These are phyloP conservation scores for Delphinus delphis DNA, from an alignment of 2,113 vertebrate genomes.

Conservation along the genomic window DNA sequence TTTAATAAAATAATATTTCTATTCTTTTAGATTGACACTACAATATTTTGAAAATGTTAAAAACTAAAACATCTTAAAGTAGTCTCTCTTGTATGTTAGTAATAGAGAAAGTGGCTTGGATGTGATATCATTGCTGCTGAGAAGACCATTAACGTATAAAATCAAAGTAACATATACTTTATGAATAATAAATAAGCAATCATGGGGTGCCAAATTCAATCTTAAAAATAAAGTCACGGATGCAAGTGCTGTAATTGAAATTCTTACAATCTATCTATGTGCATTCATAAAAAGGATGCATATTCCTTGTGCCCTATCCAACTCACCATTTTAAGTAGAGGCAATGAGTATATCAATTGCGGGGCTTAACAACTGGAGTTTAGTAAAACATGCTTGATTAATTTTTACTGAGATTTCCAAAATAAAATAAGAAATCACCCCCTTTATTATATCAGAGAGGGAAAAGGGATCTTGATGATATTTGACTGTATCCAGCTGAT, in stretches of 20 bases:
- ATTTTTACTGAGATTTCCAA: slow-evolving; percentile 79
- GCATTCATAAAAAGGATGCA: slow-evolving; percentile 22
- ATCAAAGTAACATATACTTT: slow-evolving; percentile 34
- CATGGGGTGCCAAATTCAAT: neutral
- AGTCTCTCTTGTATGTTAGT: neutral
- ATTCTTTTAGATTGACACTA: neutral
- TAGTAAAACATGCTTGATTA: slow-evolving; percentile 74
- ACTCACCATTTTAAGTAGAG: slow-evolving; percentile 25
- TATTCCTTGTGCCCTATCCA: neutral
- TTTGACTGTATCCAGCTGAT: slow-evolving; percentile 66
- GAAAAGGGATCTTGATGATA: slow-evolving; percentile 54
- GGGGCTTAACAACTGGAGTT: slow-evolving; percentile 66
- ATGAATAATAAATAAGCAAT: slow-evolving; percentile 53
- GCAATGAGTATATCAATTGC: slow-evolving; percentile 58
- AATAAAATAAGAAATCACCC: slow-evolving; percentile 70
- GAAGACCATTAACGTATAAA: slow-evolving; percentile 25
- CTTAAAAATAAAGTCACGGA: slow-evolving; percentile 61
- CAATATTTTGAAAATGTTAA: neutral
- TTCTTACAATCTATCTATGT: slow-evolving; percentile 66
- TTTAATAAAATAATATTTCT: neutral
- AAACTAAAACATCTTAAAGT: neutral
- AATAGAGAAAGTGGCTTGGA: neutral
- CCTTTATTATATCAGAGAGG: slow-evolving; percentile 63
- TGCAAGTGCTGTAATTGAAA: slow-evolving; percentile 39
- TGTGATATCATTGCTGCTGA: neutral